Conservation (phyloP, 2,888 invertebrate genomes). For the Polydrusus cervinus region DNA sequence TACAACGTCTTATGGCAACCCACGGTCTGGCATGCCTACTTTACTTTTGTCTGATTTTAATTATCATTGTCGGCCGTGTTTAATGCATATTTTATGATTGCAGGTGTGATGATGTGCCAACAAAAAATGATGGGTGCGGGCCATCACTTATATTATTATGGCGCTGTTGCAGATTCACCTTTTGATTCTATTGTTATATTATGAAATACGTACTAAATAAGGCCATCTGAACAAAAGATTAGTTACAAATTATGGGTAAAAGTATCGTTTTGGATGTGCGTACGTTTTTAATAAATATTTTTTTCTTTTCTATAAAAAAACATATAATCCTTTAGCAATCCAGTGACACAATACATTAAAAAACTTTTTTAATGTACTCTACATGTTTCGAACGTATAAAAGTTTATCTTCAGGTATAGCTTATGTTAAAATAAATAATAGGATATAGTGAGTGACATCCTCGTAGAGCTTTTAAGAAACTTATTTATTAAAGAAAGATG, state of each 20-base stretch:
- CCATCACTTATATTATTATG: constrained; percentile 12
- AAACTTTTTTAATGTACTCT: too few species aligned
- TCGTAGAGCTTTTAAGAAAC: too few species aligned
- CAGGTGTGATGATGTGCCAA: constrained; percentile 32
- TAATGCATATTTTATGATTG: constrained; percentile 33
- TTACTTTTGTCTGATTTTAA: constrained; percentile 40
- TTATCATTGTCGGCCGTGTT: constrained; percentile 30
- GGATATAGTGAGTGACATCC: too few species aligned
- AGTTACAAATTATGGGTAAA: neutral
- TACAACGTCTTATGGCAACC: constrained; percentile 32
- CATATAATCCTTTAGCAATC: too few species aligned
- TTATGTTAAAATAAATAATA: too few species aligned
- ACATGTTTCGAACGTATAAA: too few species aligned
- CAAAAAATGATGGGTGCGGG: constrained; percentile 29
- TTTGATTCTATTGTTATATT: constrained; percentile 6
- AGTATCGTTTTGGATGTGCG: neutral
- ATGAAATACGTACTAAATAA: constrained; percentile 11
- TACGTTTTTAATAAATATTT: neutral
- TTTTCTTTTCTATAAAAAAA: too few species aligned
- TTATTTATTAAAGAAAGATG: too few species aligned
- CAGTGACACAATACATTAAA: too few species aligned
- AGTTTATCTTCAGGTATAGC: too few species aligned
- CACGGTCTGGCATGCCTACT: constrained; percentile 34
- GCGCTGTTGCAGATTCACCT: constrained; percentile 22
- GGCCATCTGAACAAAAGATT: constrained; percentile 9